A percentile compares a stretch with the other conserved stretches of the same genome.
phyloP scores from a whole-genome alignment of 2,888 invertebrate species.

The Dryocosmus kuriphilus region DNA sequence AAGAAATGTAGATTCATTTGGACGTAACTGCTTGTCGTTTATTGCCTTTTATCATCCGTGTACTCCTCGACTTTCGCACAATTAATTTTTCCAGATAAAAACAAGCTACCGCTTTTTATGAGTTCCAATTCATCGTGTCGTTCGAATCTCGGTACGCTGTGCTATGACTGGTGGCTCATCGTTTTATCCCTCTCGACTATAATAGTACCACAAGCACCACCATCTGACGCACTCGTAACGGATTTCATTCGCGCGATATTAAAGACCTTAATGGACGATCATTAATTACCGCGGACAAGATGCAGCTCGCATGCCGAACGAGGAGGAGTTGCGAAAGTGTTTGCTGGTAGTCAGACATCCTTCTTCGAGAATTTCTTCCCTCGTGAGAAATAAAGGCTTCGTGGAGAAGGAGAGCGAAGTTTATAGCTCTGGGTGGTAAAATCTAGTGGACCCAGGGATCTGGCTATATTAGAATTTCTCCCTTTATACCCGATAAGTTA shows the following conservation, averaged over 20 bases:
- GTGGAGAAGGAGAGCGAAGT: slow-evolving; percentile 54
- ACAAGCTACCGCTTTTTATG: slow-evolving; percentile 34
- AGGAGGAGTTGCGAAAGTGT: slow-evolving; percentile 46
- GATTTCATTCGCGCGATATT: slow-evolving; percentile 70
- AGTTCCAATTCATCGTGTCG: slow-evolving; percentile 34
- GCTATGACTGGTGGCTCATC: slow-evolving; percentile 31
- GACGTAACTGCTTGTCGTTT: slow-evolving; percentile 10
- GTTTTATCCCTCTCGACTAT: slow-evolving; percentile 40
- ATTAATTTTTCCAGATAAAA: slow-evolving; percentile 35
- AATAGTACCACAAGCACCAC: slow-evolving; percentile 54
- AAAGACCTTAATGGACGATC: slow-evolving; percentile 68
- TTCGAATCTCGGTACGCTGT: slow-evolving; percentile 13
- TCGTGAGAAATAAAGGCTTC: slow-evolving; percentile 67
- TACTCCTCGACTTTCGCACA: slow-evolving; percentile 19
- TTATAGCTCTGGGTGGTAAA: slow-evolving; percentile 59
- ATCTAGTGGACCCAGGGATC: slow-evolving; percentile 54
- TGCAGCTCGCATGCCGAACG: slow-evolving; percentile 47
- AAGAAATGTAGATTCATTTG: slow-evolving; percentile 7
- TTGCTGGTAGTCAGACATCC: slow-evolving; percentile 66
- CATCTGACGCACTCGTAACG: slow-evolving; percentile 52
- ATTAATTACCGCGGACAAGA: slow-evolving; percentile 66
- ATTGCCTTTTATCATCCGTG: slow-evolving; percentile 21
- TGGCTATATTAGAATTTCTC: slow-evolving; percentile 50
- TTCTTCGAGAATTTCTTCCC: slow-evolving; percentile 69
- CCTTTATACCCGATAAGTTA: slow-evolving; percentile 39